Evolutionary conservation across 2,797 vertebrate species (phyloP), one percentile per base, ranked within the genome.

Genomic region (Cygnus olor): DNA sequence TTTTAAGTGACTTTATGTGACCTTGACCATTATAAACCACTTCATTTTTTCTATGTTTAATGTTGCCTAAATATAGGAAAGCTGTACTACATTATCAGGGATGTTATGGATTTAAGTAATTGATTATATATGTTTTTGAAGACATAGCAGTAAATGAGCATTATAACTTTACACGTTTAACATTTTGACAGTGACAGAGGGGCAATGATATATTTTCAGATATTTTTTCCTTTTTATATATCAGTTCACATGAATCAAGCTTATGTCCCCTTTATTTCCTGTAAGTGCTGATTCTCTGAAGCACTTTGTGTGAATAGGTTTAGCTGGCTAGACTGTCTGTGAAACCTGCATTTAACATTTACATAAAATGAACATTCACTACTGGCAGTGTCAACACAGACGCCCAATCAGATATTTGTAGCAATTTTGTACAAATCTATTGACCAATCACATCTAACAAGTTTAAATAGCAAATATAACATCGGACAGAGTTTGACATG

Each of bases 361-460:
- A 40, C 53, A 30, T 27, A 90, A 78, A 88, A 73, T 70, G 21
- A 84, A 2, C 56, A 73, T 70, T 93, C 17, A 30, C 32, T 85
- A 14, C 72, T 61, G 53, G 22, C 45, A 80, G 18, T 18, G 77
- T 58, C 88, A 84, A 69, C 28, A 68, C 14, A 89, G 76, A 6
- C 53, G 93, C 24, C 60, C 9, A 74, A 60, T 66, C 34, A 73
- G 47, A 66, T 10, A 47, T 4, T 30, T 27, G 32, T 32, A 71
- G 14, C 14, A 91, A 61, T 91, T 90, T 84, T 88, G 45, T 86
- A 42, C 68, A 69, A 88, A 89, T 91, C 60, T 89, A 63, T 78
- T 86, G 82, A 73, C 85, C 63, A 86, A 73, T 80, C 66, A n/a
- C 66, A 80, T 79, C n/a, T 32, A 84, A n/a, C 30, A 60, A 60